Evolutionary conservation across 2,888 invertebrate genomes (phyloP).

Genomic region (Drosophila kambysellisi): DNA sequence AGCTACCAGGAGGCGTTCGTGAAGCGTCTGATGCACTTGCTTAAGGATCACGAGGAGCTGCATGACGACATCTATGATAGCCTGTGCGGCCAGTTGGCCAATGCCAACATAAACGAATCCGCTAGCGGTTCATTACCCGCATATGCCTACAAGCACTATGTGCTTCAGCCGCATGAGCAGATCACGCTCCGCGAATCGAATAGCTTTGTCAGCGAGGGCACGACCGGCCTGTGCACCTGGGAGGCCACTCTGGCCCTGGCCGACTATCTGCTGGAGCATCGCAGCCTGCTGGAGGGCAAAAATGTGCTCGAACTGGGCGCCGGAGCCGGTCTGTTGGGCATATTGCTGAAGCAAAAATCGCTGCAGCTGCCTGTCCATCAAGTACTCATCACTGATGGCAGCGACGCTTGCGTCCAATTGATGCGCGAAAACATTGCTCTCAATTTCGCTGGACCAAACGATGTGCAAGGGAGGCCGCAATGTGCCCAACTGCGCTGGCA

Average conservation of each 20-base stretch:
- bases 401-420: conserved; percentile 88
- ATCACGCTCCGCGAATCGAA: conserved; percentile 90
- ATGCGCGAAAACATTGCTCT: conserved; percentile 88
- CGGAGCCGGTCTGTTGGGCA: conserved; percentile 91
- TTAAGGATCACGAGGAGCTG: conserved; percentile 87
- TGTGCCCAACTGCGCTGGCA: conserved; percentile 86
- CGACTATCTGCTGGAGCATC: conserved; percentile 89
- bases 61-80: conserved; percentile 89
- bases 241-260: conserved; percentile 90
- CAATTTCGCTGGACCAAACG: conserved; percentile 85
- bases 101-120: neutral
- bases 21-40: conserved; percentile 87
- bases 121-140: neutral
- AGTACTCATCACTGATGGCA: conserved; percentile 90
- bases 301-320: conserved; percentile 91
- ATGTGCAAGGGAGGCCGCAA: conserved; percentile 20
- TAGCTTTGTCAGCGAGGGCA: conserved; percentile 91
- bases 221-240: conserved; percentile 93
- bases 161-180: conserved; percentile 72
- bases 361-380: conserved; percentile 83
- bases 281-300: conserved; percentile 86
- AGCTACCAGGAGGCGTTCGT: conserved; percentile 89
- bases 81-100: conserved; percentile 81
- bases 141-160: conserved; percentile 89
- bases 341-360: conserved; percentile 88